A percentile compares a stretch with the other conserved stretches of the same genome.
phyloP scores from a whole-genome alignment of 2,113 vertebrate species.

The Falcunculus frontatus region DNA sequence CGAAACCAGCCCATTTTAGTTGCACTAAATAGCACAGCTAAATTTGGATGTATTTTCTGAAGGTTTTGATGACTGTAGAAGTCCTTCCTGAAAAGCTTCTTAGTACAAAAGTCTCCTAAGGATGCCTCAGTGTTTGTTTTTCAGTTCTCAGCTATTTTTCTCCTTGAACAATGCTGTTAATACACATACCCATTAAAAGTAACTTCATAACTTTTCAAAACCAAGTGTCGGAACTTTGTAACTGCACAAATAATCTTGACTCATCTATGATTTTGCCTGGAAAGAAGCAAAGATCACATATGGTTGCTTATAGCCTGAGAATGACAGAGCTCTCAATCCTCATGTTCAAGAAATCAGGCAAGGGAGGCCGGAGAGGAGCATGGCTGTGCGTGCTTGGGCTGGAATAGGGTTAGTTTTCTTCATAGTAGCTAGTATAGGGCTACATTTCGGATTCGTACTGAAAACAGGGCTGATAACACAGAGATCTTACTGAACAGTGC shows the following conservation, averaged over 20 bases:
- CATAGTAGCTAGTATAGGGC: not conserved
- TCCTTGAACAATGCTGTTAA: not conserved
- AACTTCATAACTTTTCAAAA: not conserved
- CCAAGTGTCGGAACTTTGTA: not conserved
- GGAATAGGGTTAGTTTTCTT: not conserved
- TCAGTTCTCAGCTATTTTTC: not conserved
- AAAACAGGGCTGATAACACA: not conserved
- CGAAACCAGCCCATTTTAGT: not conserved
- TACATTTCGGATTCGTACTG: not conserved
- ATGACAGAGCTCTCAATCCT: not conserved
- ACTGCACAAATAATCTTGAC: not conserved
- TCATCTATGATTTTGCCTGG: not conserved
- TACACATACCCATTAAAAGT: not conserved
- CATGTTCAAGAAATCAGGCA: not conserved
- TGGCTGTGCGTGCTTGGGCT: not conserved
- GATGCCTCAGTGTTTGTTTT: not conserved
- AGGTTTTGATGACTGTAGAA: not conserved
- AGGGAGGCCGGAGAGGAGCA: not conserved
- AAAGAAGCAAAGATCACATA: not conserved
- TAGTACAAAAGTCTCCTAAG: not conserved
- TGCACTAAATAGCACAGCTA: not conserved
- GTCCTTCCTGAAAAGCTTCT: not conserved
- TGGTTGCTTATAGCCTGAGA: not conserved
- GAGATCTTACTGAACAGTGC: accelerated
- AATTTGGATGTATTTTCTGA: not conserved